These are phyloP conservation scores for Erethizon dorsatum DNA, from an alignment of 2,797 vertebrate genomes.

Conservation along the genomic window DNA sequence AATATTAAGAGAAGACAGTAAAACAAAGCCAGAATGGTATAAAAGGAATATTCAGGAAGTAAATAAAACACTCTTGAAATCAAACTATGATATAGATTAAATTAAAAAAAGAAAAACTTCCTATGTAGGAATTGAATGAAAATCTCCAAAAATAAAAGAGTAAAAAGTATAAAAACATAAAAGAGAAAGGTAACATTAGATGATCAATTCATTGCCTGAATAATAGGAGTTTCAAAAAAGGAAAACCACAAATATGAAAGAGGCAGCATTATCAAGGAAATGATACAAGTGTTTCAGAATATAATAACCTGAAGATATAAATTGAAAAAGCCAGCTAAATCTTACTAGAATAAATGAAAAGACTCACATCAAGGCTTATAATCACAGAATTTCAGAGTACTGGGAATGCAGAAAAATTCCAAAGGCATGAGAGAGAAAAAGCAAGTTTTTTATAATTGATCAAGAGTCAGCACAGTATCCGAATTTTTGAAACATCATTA, in stretches of 20 bases:
- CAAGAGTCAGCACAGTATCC: background rate
- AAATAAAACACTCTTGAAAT: slow-evolving; percentile 6
- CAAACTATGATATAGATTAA: background rate
- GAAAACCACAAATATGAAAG: background rate
- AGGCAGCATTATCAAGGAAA: background rate
- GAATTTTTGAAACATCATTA: slow-evolving; percentile 61
- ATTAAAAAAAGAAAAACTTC: background rate
- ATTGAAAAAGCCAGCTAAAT: slow-evolving; percentile 22
- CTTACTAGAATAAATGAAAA: background rate
- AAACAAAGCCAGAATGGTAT: background rate
- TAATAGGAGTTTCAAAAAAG: background rate
- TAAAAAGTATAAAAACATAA: background rate
- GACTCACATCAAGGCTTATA: background rate
- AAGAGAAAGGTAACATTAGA: background rate
- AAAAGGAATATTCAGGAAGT: background rate
- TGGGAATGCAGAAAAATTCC: slow-evolving; percentile 28
- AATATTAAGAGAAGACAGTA: background rate
- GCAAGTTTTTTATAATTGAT: slow-evolving; percentile 67
- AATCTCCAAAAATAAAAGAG: background rate
- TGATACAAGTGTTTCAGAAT: background rate
- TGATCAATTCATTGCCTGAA: background rate
- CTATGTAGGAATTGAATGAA: background rate
- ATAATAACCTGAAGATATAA: background rate
- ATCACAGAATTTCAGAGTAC: slow-evolving; percentile 23
- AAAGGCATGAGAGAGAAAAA: slow-evolving; percentile 60